phyloP scores from a whole-genome alignment of 1,140 invertebrate genomes.

The Pseudobourletiella spinata region DNA sequence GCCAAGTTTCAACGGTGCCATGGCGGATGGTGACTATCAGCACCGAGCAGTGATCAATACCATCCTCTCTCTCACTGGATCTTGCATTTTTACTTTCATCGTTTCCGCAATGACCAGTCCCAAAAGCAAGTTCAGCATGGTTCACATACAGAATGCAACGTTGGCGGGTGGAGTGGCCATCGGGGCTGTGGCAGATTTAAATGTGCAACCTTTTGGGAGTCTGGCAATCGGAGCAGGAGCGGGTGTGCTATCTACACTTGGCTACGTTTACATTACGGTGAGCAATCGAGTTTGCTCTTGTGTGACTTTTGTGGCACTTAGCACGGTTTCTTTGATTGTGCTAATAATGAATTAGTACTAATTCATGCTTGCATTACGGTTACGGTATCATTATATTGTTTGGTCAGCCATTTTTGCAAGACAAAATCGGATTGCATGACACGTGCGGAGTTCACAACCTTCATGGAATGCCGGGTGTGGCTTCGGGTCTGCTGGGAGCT shows the following conservation, averaged over 20 bases:
- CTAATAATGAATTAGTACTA: not conserved
- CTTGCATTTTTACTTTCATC: conserved; percentile 72
- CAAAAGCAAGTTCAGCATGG: conserved; percentile 78
- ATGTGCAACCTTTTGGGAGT: conserved; percentile 77
- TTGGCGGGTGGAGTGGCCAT: conserved; percentile 68
- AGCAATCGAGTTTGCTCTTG: too few relatives aligned
- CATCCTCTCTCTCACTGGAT: conserved; percentile 73
- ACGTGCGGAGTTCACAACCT: conserved; percentile 94
- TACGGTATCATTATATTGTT: too few relatives aligned
- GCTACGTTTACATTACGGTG: conserved; percentile 78
- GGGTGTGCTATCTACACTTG: conserved; percentile 70
- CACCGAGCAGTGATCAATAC: conserved; percentile 87
- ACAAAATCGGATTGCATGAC: conserved; percentile 66
- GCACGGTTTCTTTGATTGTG: not conserved
- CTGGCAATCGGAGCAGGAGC: conserved; percentile 70
- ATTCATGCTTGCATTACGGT: not conserved
- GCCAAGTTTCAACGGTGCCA: conserved; percentile 88
- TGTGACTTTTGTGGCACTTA: conserved; percentile 1
- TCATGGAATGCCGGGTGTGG: conserved; percentile 86
- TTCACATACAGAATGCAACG: conserved; percentile 82
- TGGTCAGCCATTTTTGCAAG: conserved; percentile 63
- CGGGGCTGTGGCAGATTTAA: conserved; percentile 55
- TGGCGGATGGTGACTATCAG: conserved; percentile 59
- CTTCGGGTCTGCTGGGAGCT: conserved; percentile 69
- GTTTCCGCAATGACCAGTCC: conserved; percentile 67